Evolutionary conservation across 2,888 invertebrate species (phyloP), one percentile per base, ranked within the genome.

Genomic region (Tineola bisselliella): DNA sequence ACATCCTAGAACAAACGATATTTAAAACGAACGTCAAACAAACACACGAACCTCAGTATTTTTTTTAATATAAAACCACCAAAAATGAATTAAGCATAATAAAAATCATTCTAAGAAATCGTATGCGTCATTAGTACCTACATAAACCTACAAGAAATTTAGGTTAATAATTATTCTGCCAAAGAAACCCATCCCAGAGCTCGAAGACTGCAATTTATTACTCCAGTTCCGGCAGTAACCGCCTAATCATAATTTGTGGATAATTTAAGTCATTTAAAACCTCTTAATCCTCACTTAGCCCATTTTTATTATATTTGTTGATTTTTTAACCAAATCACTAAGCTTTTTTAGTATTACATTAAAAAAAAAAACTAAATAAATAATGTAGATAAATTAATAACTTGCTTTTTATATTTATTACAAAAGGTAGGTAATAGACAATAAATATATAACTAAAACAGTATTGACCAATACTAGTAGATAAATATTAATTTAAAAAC

Each of bases 181-280:
- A 58, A 25, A 58, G 58, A 33, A 13, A 17, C 31, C 58, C 58
- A 17, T 30, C 58, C 12, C 48, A 48, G 48, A 48, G 3, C n/a
- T 15, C 48, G 17, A 48, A 48, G 15, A 48, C 56, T 58, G 58
- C 33, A 33, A 58, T 58, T 58, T 58, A 58, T 58, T 13, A 25
- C 58, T n/a, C 12, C 33, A 58, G 58, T 58, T 58, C 58, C 33
- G 58, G 33, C 48, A n/a, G 19, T 33, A 8, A 58, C 10, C 6
- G 33, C 33, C 58, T 58, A 58, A 58, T 58, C 58, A 33, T 58
- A 33, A 58, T 58, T 58, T 58, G 58, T 58, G 33, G 58, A 56
- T 30, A 56, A 56, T 56, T 56, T 56, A 56, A 48, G 48, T 48
- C 38, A 25, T 25, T 25, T 25, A 10, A 38, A 48, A 48, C 48